Conservation (phyloP, 1,140 invertebrate genomes). For the Drosophila guanche region DNA sequence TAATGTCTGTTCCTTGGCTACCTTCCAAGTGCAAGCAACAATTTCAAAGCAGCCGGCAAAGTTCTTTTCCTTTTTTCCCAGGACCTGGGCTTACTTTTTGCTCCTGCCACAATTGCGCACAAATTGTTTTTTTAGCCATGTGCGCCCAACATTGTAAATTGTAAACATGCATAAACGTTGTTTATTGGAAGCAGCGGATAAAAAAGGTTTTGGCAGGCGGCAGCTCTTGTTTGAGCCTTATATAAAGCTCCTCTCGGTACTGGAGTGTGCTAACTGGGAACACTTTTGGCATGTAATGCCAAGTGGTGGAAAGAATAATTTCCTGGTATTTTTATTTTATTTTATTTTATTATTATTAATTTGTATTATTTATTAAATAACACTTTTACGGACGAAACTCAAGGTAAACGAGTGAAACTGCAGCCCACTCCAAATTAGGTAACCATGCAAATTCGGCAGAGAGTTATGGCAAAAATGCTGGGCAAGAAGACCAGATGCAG, state of each 20-base stretch:
- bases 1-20: slow-evolving; percentile 35
- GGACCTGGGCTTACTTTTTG: slow-evolving; percentile 43
- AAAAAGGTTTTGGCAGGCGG: not conserved
- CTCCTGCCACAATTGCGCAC: slow-evolving; percentile 33
- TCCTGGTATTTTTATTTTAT: slow-evolving; percentile 24
- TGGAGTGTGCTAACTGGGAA: not conserved
- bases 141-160: slow-evolving; percentile 67
- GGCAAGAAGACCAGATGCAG: slow-evolving; percentile 46
- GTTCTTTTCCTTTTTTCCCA: slow-evolving; percentile 51
- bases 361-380: slow-evolving; percentile 26
- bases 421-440: too few species aligned
- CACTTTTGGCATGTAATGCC: not conserved
- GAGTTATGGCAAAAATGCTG: slow-evolving; percentile 53
- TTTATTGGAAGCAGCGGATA: slow-evolving; percentile 50
- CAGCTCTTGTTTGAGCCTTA: too few species aligned
- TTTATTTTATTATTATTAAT: too few species aligned
- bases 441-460: too few species aligned
- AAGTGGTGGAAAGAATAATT: slow-evolving; percentile 50
- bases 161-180: slow-evolving; percentile 70
- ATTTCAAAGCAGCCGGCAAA: slow-evolving; percentile 57
- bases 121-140: slow-evolving; percentile 68
- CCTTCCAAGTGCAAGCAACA: slow-evolving; percentile 62
- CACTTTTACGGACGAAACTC: slow-evolving; percentile 17
- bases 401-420: not conserved
- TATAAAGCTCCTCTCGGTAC: not conserved